A percentile compares a stretch with the other conserved stretches of the same genome.
phyloP scores from a whole-genome alignment of 2,888 invertebrate species.

The Sphecodes monilicornis region DNA sequence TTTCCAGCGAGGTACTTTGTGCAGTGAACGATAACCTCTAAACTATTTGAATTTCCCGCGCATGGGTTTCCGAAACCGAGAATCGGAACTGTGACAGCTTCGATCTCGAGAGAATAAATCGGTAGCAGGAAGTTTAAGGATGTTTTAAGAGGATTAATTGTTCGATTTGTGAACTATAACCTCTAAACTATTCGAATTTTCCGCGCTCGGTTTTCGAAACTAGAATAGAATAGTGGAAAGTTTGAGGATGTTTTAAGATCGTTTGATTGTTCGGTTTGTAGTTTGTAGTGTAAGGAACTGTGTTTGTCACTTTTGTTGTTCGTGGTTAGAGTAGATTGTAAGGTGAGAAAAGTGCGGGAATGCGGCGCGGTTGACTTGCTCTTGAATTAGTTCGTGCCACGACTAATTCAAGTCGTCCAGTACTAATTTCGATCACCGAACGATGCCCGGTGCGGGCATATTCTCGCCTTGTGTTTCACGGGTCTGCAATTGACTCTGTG shows the following conservation, averaged over 20 bases:
- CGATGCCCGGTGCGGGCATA: conserved; percentile 50
- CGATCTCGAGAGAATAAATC: neutral
- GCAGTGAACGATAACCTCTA: neutral
- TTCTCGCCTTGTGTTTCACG: conserved; percentile 40
- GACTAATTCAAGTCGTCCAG: conserved; percentile 13
- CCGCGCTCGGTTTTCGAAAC: neutral
- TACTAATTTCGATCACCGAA: conserved; percentile 38
- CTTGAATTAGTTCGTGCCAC: conserved; percentile 2
- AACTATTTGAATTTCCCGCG: neutral
- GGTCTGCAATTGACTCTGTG: conserved; percentile 59
- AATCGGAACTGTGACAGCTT: neutral
- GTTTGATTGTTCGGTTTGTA: neutral
- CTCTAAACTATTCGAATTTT: neutral
- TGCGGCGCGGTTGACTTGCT: conserved; percentile 7
- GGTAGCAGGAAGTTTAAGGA: too few species aligned
- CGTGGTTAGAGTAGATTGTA: neutral
- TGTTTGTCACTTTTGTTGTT: neutral
- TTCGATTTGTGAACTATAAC: neutral
- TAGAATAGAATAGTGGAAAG: neutral
- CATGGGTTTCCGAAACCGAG: neutral
- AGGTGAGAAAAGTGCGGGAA: conserved; percentile 14
- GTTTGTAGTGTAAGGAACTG: neutral
- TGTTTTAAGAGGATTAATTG: too few species aligned
- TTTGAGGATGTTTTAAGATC: neutral
- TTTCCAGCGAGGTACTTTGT: neutral